Conservation (phyloP, 1,140 invertebrate genomes). For the Hyphantria cunea region DNA sequence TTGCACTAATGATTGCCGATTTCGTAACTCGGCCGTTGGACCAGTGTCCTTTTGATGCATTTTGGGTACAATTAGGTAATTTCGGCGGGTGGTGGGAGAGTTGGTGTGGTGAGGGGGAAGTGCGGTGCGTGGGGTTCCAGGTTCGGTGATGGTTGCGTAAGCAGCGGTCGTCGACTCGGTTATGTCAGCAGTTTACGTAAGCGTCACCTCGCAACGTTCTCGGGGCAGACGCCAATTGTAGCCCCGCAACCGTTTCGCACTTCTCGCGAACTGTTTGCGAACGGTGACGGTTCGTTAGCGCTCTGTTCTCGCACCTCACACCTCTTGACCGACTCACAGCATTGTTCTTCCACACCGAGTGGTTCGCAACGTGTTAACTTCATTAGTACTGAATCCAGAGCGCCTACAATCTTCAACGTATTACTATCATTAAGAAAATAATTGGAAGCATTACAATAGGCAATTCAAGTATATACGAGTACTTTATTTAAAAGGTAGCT, state of each 20-base stretch:
- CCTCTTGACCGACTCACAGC: conserved; percentile 34
- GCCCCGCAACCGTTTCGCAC: conserved; percentile 71
- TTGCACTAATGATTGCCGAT: conserved; percentile 70
- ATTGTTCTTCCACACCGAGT: conserved; percentile 34
- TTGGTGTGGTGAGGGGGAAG: conserved; percentile 45
- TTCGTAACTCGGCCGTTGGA: conserved; percentile 68
- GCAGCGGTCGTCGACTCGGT: conserved; percentile 76
- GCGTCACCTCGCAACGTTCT: conserved; percentile 74
- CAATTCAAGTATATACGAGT: conserved; percentile 24
- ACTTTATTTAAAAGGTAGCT: conserved; percentile 25
- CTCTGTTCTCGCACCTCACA: conserved; percentile 33
- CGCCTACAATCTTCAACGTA: neutral
- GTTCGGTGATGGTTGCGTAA: conserved; percentile 73
- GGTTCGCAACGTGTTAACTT: conserved; percentile 15
- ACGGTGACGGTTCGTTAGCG: conserved; percentile 59
- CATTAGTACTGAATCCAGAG: conserved; percentile 10
- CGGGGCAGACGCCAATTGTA: conserved; percentile 70
- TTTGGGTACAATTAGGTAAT: conserved; percentile 78
- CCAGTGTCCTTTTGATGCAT: conserved; percentile 75
- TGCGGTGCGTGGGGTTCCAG: conserved; percentile 73
- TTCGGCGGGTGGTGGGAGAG: conserved; percentile 51
- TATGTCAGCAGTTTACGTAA: conserved; percentile 80
- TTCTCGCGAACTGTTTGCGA: conserved; percentile 71
- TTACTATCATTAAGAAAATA: conserved; percentile 9
- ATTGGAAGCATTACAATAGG: conserved; percentile 12